Percentiles rank a stretch among this genome's conserved stretches.
Evolutionary conservation across 2,113 vertebrate species (phyloP).

Genomic region (Xyliphius kryptos): DNA sequence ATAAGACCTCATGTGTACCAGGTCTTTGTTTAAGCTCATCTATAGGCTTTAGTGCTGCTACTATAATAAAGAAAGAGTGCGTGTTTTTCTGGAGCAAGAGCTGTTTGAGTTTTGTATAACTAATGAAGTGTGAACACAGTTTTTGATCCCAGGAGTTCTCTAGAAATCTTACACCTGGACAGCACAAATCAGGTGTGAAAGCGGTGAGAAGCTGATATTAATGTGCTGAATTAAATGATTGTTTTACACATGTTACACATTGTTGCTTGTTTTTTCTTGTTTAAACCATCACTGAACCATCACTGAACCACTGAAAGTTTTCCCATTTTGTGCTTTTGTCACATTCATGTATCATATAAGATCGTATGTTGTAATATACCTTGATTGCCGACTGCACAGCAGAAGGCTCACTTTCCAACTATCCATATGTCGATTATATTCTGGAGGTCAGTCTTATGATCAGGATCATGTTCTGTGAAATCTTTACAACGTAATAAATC

Average conservation of each 20-base stretch:
- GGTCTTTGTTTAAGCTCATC: not conserved
- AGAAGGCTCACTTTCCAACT: no score
- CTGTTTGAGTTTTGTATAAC: not conserved
- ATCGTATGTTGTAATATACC: no score
- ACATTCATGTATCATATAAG: no score
- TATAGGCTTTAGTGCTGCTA: not conserved
- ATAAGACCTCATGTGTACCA: no score
- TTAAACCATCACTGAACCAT: no score
- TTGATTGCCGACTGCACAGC: no score
- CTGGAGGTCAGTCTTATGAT: not conserved
- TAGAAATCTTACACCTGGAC: not conserved
- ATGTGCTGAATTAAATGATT: not conserved
- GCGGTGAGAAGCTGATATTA: not conserved
- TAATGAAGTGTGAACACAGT: conserved; percentile 2
- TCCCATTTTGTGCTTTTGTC: no score
- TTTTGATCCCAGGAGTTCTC: not conserved
- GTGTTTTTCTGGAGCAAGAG: not conserved
- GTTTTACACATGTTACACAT: not conserved
- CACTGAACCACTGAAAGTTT: no score
- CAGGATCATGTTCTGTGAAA: no score
- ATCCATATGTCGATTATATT: no score
- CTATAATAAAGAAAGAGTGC: not conserved
- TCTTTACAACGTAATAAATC: not conserved
- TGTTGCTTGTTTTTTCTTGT: no score
- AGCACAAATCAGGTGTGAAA: not conserved